These are phyloP conservation scores for Lepidocyrtinus sp. DNA, from an alignment of 2,888 invertebrate genomes.

Conservation along the genomic window DNA sequence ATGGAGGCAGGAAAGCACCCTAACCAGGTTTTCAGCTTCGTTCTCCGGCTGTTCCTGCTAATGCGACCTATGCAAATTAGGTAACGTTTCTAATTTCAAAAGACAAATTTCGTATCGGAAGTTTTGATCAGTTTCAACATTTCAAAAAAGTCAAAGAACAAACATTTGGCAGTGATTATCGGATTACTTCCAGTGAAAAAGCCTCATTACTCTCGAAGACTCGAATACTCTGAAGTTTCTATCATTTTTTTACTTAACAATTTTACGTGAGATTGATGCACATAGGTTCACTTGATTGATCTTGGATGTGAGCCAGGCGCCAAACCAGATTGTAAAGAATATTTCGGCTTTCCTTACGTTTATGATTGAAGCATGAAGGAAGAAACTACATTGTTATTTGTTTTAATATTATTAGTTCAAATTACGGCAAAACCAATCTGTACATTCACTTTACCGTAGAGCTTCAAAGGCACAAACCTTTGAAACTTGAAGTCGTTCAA, in stretches of 20 bases:
- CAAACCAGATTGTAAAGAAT: background rate
- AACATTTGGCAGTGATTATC: slow-evolving; percentile 14
- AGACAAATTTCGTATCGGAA: background rate
- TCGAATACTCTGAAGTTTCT: no score
- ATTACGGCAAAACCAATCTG: no score
- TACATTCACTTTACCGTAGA: no score
- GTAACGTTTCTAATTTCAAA: background rate
- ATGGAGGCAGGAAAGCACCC: slow-evolving; percentile 15
- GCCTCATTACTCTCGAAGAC: no score
- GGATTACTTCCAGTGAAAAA: slow-evolving; percentile 11
- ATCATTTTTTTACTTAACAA: no score
- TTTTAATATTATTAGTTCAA: background rate
- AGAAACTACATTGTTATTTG: background rate
- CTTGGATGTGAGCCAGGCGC: background rate
- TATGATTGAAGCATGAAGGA: background rate
- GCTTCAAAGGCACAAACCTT: no score
- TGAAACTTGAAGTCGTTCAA: background rate
- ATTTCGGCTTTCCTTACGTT: background rate
- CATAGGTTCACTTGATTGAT: background rate
- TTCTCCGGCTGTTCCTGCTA: background rate
- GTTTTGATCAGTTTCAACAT: slow-evolving; percentile 35
- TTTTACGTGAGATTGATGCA: background rate
- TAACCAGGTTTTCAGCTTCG: background rate
- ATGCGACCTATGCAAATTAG: slow-evolving; percentile 23
- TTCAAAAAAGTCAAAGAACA: slow-evolving; percentile 32